These are phyloP conservation scores for Heliopora coerulea DNA, from an alignment of 92 coral and sea anemone genomes.

Conservation along the genomic window DNA sequence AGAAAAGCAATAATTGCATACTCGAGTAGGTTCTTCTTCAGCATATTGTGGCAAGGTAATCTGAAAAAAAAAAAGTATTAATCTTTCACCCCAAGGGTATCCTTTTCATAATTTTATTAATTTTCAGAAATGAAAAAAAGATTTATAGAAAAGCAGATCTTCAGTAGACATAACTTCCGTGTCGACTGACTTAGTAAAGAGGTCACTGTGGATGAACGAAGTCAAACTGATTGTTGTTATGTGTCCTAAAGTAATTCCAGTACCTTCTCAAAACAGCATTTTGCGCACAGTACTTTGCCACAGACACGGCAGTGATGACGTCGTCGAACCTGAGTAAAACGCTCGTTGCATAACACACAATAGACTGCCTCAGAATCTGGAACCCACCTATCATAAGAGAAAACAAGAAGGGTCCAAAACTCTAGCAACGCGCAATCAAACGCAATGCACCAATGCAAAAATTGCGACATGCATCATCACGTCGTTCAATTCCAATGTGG, in stretches of 20 bases:
- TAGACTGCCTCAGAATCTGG: conserved; percentile 82
- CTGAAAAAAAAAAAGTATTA: conserved; percentile 26
- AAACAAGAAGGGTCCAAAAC: too few relatives aligned
- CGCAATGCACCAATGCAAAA: too few relatives aligned
- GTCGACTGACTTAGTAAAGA: too few relatives aligned
- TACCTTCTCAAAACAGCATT: conserved; percentile 98
- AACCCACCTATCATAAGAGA: conserved; percentile 70
- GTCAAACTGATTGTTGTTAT: neutral
- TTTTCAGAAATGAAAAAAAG: neutral
- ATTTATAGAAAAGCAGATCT: too few relatives aligned
- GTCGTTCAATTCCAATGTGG: too few relatives aligned
- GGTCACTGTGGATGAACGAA: too few relatives aligned
- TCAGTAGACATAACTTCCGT: too few relatives aligned
- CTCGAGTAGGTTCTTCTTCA: conserved; percentile 94
- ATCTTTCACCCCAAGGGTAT: neutral
- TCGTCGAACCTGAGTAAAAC: conserved; percentile 87
- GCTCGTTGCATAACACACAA: conserved; percentile 82
- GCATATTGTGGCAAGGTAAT: conserved; percentile 95
- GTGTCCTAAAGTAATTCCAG: neutral
- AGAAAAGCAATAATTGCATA: conserved; percentile 86
- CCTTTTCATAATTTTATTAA: neutral
- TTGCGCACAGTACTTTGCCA: conserved; percentile 84
- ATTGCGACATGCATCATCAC: too few relatives aligned
- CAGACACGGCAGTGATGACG: conserved; percentile 96
- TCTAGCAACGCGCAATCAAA: neutral